Conservation (phyloP, 2,113 vertebrate genomes). For the Zapus hudsonius region DNA sequence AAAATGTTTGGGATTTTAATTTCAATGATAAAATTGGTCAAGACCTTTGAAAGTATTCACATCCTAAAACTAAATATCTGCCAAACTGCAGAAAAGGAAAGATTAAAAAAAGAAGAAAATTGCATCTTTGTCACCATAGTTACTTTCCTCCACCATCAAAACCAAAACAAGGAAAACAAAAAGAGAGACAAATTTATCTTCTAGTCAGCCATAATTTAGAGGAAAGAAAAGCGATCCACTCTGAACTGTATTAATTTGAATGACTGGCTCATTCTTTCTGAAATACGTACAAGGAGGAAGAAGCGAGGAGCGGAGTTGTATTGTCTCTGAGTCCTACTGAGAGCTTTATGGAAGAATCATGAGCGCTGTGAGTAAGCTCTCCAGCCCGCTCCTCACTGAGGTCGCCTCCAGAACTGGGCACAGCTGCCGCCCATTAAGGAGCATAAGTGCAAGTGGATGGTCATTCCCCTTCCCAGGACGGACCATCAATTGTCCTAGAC, state of each 20-base stretch:
- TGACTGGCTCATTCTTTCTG: constrained; percentile 35
- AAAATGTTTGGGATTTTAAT: not conserved
- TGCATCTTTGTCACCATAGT: constrained; percentile 61
- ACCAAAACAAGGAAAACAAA: constrained; percentile 33
- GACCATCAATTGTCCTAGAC: constrained; percentile 27
- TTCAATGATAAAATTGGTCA: constrained; percentile 45
- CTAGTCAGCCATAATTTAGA: constrained; percentile 42
- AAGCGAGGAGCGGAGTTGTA: not conserved
- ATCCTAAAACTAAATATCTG: constrained; percentile 29
- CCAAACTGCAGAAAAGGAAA: constrained; percentile 43
- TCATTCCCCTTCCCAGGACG: not conserved
- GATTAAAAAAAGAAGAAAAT: not conserved
- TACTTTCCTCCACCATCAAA: not conserved
- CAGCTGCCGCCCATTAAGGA: constrained; percentile 23
- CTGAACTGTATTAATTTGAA: not conserved
- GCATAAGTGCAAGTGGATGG: not conserved
- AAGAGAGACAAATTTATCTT: constrained; percentile 26
- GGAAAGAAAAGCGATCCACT: constrained; percentile 17
- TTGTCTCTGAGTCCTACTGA: constrained; percentile 28
- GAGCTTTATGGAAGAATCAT: not conserved
- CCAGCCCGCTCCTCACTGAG: not conserved
- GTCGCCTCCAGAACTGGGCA: not conserved
- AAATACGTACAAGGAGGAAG: constrained; percentile 9
- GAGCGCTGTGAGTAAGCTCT: not conserved
- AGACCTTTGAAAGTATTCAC: constrained; percentile 16